Evolutionary conservation across 2,113 vertebrate species (phyloP), one percentile per base, ranked within the genome.

Genomic region (Heterotilapia buettikoferi): DNA sequence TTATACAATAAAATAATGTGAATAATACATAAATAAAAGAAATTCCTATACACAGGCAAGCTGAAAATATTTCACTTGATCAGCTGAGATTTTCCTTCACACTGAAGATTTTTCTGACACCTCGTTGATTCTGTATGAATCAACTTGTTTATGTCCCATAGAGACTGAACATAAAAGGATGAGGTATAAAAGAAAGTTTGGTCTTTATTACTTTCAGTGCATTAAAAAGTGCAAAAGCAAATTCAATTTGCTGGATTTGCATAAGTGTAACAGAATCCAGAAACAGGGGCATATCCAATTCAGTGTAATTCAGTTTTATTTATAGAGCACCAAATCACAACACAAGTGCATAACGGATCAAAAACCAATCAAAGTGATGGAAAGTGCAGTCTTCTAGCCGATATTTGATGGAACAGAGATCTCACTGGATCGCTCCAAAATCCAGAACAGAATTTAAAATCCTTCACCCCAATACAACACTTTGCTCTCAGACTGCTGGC

Each of bases 31-130:
- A 54, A 54, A 54, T 54, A 21, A 57, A 57, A 57, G 3, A 57
- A 7, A 57, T 57, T 7, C 54, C 24, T 57, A 26, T 26, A 57
- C 54, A 26, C 54, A 57, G n/a, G 19, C 63, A 6, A 2, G 63
- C 11, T 71, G n/a, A 43, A 43, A 43, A 6, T 40, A 9, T 24
- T 9, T 71, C 59, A 2, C n/a, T 9, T 43, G 36, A 24, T 43
- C 38, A 71, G 66, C 66, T 43, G 12, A 71, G 38, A 16, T 71
- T 71, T 24, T 43, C 38, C 38, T 14, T 43, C 19, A 21, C 33
- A 43, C 66, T 68, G 63, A 24, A n/a, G 66, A 71, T 24, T 71
- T 33, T 71, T 43, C 66, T 21, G n/a, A 71, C 52, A 53, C 21
- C 19, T 18, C 18, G 57, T 40, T 59, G 7, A 59, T 61, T 61